Percentiles rank a stretch among this genome's conserved stretches.
Conservation (phyloP, 2,797 vertebrate species). For the Echeneis naucrates region DNA sequence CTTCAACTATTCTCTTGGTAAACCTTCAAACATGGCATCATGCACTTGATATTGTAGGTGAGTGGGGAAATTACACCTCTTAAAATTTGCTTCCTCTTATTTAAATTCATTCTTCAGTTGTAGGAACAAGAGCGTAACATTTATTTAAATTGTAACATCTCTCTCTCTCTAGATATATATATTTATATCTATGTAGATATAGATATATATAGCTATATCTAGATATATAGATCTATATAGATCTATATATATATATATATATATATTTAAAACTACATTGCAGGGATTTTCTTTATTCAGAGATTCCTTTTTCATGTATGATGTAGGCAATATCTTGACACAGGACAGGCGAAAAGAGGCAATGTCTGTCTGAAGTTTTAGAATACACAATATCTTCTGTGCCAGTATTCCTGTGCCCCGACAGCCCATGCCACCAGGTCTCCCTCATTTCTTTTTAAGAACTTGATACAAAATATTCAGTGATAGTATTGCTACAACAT, state of each 20-base stretch:
- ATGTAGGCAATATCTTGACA: constrained; percentile 87
- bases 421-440: constrained; percentile 69
- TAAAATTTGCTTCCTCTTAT: constrained; percentile 81
- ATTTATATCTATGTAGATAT: constrained; percentile 41
- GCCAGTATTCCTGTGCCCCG: constrained; percentile 91
- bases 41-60: constrained; percentile 77
- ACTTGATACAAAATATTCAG: constrained; percentile 88
- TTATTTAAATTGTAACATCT: constrained; percentile 83
- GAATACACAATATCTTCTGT: constrained; percentile 72
- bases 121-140: constrained; percentile 79
- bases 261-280: constrained; percentile 84
- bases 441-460: constrained; percentile 75
- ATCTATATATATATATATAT: constrained; percentile 78
- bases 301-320: constrained; percentile 81
- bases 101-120: constrained; percentile 83
- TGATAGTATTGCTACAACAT: constrained; percentile 90
- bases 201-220: constrained; percentile 28
- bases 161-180: constrained; percentile 34
- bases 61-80: constrained; percentile 71
- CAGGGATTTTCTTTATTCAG: constrained; percentile 84
- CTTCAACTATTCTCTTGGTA: constrained; percentile 70
- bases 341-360: constrained; percentile 74
- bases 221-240: constrained; percentile 45
- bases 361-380: constrained; percentile 82
- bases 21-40: constrained; percentile 80